Base-by-base conservation (phyloP, 1,140 invertebrate genomes). In the Eciton burchellii region DNA sequence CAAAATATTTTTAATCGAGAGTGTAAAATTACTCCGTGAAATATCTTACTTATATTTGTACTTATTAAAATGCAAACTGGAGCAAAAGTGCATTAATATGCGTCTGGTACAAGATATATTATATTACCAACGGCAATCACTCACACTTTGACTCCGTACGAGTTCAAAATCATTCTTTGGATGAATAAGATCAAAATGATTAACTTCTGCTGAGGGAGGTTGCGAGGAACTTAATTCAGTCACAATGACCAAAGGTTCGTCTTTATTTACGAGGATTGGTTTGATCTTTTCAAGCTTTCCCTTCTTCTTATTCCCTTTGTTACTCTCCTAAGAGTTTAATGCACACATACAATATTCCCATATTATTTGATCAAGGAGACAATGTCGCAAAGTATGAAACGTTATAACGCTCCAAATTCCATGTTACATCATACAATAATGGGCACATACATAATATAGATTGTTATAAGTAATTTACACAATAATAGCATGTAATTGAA, bases 131-230 rank as follows among this genome's bases (percentile, higher is more conserved):
- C 83, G 72, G 56, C 74, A 74, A 63, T 70, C 82, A 93, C 91
- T 91, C 91, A 94, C 92, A 89, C 91, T 91, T 8, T 93, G 92
- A 90, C 90, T 93, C 84, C 83, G 89, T 85, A 94, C 94, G 68
- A 97, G 93, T 93, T 97, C 96, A 85, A 97, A 95, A 85, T 97
- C 96, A 94, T 97, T 97, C 94, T 97, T 97, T 71, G 97, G 97
- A 81, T 96, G 96, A 92, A 95, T 96, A 87, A 96, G 93, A 86
- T 97, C 96, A 94, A 97, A 97, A 93, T 96, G 96, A 95, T 97
- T 97, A 49, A 93, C 87, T 35, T 94, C 94, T 41, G 70, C 77
- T 24, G 74, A 77, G 35, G 89, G 62, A 81, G 84, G 57, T 74
- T 94, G 91, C 24, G 91, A 88, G 68, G 84, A 63, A 84, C 74